These are phyloP conservation scores for Trichoplusia ni DNA, from an alignment of 1,140 invertebrate species.

Conservation along the genomic window DNA sequence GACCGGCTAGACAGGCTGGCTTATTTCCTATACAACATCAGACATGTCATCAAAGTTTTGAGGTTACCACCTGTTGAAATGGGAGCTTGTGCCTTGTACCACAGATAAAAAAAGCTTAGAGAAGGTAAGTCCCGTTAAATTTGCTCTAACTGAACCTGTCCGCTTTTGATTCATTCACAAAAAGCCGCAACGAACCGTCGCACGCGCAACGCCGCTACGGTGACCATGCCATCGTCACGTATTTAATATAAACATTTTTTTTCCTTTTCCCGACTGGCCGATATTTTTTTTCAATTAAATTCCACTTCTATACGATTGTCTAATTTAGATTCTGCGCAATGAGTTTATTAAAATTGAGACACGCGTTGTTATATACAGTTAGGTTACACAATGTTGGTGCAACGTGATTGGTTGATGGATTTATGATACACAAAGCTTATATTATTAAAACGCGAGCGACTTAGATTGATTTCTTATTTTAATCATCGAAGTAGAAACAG, in stretches of 20 bases:
- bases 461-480: conserved; percentile 4
- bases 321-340: conserved; percentile 19
- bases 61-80: conserved; percentile 27
- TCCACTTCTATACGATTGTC: conserved; percentile 15
- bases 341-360: conserved; percentile 27
- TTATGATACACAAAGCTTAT: neutral
- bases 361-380: conserved; percentile 14
- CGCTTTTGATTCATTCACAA: conserved; percentile 67
- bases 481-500: neutral
- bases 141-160: conserved; percentile 66
- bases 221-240: conserved; percentile 49
- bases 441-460: neutral
- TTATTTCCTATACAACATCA: conserved; percentile 18
- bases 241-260: conserved; percentile 37
- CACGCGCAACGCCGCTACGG: conserved; percentile 53
- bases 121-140: conserved; percentile 67
- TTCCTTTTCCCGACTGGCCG: conserved; percentile 21
- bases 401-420: neutral
- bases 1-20: neutral
- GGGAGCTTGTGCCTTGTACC: conserved; percentile 32
- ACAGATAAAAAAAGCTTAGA: conserved; percentile 46
- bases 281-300: conserved; percentile 35
- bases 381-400: conserved; percentile 21
- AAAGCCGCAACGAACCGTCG: conserved; percentile 61
- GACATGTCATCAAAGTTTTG: conserved; percentile 15